phyloP scores from a whole-genome alignment of 35 echinoderm and acorn worm genomes.

The Strongylocentrotus purpuratus region DNA sequence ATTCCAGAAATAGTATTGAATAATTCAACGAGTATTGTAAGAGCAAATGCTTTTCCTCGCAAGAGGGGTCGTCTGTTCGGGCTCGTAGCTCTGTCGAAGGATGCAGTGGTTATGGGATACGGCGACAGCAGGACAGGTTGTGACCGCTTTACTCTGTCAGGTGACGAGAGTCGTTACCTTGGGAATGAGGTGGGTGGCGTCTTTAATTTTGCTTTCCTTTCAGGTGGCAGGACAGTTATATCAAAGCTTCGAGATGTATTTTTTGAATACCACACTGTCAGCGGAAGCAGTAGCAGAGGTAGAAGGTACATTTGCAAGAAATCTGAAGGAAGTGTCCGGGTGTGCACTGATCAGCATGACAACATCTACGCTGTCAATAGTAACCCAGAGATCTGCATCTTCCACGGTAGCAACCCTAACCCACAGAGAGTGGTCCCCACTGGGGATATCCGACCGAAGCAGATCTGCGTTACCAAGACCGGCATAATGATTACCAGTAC shows the following conservation, averaged over 20 bases:
- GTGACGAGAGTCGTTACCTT: too few species aligned
- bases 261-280: background rate
- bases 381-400: background rate
- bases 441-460: background rate
- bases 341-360: background rate
- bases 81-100: background rate
- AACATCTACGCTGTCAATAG: background rate
- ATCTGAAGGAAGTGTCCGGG: background rate
- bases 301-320: background rate
- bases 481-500: background rate
- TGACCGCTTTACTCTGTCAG: background rate
- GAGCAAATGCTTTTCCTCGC: background rate
- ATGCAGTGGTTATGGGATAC: background rate
- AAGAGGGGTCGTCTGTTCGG: background rate
- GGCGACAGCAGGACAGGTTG: background rate
- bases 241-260: background rate
- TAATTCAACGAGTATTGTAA: background rate
- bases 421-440: background rate
- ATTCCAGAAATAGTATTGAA: background rate
- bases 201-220: background rate
- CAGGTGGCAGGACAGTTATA: background rate
- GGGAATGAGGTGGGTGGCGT: too few species aligned
- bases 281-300: background rate
- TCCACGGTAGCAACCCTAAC: too few species aligned
- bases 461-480: background rate